These are phyloP conservation scores for Apis florea DNA, from an alignment of 1,140 invertebrate species.

Conservation along the genomic window DNA sequence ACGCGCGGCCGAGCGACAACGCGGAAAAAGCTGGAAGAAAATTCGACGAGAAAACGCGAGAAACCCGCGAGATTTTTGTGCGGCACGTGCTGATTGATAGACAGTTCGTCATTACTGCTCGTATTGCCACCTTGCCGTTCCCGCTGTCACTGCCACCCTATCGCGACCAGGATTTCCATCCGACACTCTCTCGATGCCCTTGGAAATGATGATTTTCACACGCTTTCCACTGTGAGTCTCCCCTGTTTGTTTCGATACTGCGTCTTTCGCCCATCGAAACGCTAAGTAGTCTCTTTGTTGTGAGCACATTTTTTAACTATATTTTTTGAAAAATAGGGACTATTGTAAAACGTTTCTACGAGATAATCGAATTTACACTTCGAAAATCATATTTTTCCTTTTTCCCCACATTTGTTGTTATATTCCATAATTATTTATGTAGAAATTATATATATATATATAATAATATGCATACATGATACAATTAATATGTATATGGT, in stretches of 20 bases:
- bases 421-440: background rate
- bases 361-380: background rate
- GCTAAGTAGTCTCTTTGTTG: background rate
- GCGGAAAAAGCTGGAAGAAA: constrained; percentile 56
- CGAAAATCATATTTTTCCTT: background rate
- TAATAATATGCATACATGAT: background rate
- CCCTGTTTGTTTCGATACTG: constrained; percentile 15
- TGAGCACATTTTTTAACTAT: background rate
- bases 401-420: background rate
- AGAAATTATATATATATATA: background rate
- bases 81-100: constrained; percentile 4
- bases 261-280: constrained; percentile 16
- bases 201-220: constrained; percentile 73
- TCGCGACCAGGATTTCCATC: constrained; percentile 34
- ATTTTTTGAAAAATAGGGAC: background rate
- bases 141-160: constrained; percentile 14
- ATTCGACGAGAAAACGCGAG: constrained; percentile 27
- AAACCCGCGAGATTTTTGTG: constrained; percentile 3
- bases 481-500: background rate
- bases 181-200: constrained; percentile 39
- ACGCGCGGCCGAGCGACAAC: constrained; percentile 41
- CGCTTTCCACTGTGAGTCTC: constrained; percentile 73
- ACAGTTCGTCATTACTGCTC: background rate
- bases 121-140: background rate
- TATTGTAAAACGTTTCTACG: background rate